Conservation (phyloP, 2,888 invertebrate genomes). For the Trissoscelio sp. region DNA sequence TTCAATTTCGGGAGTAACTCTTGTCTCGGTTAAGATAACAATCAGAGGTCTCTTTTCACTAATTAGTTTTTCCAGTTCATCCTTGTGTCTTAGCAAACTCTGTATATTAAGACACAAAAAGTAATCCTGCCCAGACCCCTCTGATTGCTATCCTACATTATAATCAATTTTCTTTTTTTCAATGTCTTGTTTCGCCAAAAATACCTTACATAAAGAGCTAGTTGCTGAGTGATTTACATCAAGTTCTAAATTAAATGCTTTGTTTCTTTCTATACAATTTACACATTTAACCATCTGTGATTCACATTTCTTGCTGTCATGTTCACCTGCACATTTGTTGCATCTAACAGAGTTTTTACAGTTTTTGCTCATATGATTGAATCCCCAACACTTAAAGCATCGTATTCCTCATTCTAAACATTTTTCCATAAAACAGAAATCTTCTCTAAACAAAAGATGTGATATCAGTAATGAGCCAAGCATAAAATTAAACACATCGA, state of each 20-base stretch:
- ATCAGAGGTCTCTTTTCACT: not conserved
- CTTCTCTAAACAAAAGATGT: no score
- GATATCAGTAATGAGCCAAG: no score
- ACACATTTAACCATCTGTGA: not conserved
- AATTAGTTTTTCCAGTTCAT: not conserved
- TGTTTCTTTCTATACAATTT: slow-evolving; percentile 14
- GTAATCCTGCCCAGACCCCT: not conserved
- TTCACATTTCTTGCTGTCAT: not conserved
- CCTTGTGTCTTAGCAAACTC: not conserved
- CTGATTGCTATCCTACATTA: not conserved
- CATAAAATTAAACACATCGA: no score
- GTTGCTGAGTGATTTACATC: not conserved
- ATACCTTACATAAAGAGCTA: not conserved
- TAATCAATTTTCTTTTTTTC: slow-evolving; percentile 1
- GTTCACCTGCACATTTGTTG: not conserved
- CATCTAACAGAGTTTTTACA: not conserved
- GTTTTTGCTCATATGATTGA: not conserved
- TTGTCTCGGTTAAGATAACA: not conserved
- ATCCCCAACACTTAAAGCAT: slow-evolving; percentile 6
- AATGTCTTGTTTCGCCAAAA: slow-evolving; percentile 1
- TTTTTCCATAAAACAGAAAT: no score
- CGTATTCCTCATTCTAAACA: no score
- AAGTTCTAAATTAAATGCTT: not conserved
- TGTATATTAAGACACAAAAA: slow-evolving; percentile 6
- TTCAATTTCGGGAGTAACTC: not conserved